A percentile compares a stretch with the other conserved stretches of the same genome.
phyloP scores from a whole-genome alignment of 2,113 vertebrate species.

The Pitta sordida region DNA sequence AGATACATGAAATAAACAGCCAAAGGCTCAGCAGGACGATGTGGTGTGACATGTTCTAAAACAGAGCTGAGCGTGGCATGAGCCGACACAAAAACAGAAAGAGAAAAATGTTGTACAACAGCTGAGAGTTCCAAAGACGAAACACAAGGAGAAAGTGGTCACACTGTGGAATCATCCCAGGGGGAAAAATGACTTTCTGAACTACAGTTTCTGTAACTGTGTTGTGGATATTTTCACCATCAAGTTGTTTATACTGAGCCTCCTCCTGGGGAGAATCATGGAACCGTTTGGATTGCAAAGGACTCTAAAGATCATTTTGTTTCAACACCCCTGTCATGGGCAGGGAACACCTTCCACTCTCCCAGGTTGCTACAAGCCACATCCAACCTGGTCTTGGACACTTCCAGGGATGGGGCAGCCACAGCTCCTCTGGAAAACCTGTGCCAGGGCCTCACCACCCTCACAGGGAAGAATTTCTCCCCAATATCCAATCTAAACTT shows the following conservation, averaged over 20 bases:
- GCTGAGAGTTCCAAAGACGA: neutral
- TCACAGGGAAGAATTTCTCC: neutral
- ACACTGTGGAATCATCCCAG: neutral
- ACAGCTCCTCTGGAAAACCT: neutral
- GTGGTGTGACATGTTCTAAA: neutral
- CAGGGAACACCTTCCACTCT: neutral
- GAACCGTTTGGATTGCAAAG: neutral
- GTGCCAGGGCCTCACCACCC: neutral
- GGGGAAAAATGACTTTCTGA: neutral
- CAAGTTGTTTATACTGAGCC: neutral
- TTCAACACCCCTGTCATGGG: rapidly evolving
- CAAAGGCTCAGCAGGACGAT: neutral
- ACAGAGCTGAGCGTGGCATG: rapidly evolving
- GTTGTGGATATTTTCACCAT: neutral
- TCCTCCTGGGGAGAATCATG: neutral
- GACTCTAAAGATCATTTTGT: neutral
- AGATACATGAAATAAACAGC: neutral
- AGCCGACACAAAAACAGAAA: neutral
- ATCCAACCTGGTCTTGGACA: neutral
- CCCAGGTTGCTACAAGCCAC: rapidly evolving
- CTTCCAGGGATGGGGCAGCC: neutral
- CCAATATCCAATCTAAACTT: rapidly evolving
- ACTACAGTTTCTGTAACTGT: neutral
- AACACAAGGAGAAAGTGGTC: neutral
- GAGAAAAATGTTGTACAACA: neutral